These are phyloP conservation scores for Hirtodrosophila histrioides DNA, from an alignment of 2,888 invertebrate genomes.

Conservation along the genomic window DNA sequence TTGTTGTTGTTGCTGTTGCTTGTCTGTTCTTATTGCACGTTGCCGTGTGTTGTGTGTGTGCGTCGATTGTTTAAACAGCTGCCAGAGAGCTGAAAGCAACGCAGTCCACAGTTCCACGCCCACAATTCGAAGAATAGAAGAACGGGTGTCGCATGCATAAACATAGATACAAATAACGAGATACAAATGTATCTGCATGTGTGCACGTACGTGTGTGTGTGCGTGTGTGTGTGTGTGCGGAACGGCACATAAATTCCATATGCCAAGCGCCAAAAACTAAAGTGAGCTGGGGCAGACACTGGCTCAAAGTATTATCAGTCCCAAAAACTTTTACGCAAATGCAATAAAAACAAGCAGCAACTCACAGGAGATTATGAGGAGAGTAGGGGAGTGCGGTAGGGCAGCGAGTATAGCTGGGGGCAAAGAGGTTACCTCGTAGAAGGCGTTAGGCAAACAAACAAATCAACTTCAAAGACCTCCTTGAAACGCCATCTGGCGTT, in stretches of 20 bases:
- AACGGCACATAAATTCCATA: slow-evolving; percentile 62
- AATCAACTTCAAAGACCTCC: slow-evolving; percentile 17
- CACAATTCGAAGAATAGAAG: not conserved
- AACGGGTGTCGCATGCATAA: slow-evolving; percentile 57
- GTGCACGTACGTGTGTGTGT: slow-evolving; percentile 1
- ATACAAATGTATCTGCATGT: slow-evolving; percentile 42
- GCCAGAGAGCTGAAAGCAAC: slow-evolving; percentile 51
- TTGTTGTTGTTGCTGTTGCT: slow-evolving; percentile 18
- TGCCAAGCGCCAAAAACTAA: slow-evolving; percentile 66
- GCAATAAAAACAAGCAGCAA: slow-evolving; percentile 48
- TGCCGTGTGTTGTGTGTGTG: slow-evolving; percentile 4
- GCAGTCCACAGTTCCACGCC: slow-evolving; percentile 6
- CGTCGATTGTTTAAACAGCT: slow-evolving; percentile 71
- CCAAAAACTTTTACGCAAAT: slow-evolving; percentile 48
- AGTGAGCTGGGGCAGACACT: slow-evolving; percentile 20
- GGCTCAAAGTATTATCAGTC: slow-evolving; percentile 62
- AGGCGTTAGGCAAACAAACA: not conserved
- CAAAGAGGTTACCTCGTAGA: too few species aligned
- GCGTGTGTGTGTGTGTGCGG: slow-evolving; percentile 7
- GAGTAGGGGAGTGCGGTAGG: not conserved
- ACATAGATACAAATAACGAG: slow-evolving; percentile 54
- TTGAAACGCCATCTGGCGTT: slow-evolving; percentile 47
- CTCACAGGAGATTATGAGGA: slow-evolving; percentile 36
- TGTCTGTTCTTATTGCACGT: slow-evolving; percentile 25
- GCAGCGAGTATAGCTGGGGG: too few species aligned